These are phyloP conservation scores for Phalanger gymnotis DNA, from an alignment of 2,797 vertebrate genomes.

Conservation along the genomic window DNA sequence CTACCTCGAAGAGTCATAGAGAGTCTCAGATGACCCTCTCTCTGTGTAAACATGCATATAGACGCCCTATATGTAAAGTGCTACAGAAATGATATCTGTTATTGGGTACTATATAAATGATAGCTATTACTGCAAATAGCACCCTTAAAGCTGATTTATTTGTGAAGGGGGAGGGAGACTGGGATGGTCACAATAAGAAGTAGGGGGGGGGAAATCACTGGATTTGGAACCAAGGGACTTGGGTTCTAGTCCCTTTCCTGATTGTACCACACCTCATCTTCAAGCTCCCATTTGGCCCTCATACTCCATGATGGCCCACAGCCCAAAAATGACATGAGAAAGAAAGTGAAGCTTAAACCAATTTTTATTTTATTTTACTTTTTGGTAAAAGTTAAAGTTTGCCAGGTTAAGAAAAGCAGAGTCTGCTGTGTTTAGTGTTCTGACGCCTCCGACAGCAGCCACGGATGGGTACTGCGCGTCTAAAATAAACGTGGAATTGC, in stretches of 20 bases:
- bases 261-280: not conserved
- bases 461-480: conserved; percentile 87
- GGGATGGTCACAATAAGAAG: not conserved
- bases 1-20: not conserved
- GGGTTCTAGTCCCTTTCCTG: not conserved
- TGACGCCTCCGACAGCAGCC: conserved; percentile 87
- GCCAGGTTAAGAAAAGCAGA: conserved; percentile 82
- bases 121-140: not conserved
- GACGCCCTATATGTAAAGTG: not conserved
- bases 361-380: conserved; percentile 73
- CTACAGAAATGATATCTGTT: not conserved
- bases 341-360: conserved; percentile 16
- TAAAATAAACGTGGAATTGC: conserved; percentile 79
- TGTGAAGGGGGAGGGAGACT: not conserved
- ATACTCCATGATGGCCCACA: not conserved
- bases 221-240: not conserved
- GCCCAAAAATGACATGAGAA: not conserved
- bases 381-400: conserved; percentile 69
- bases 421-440: conserved; percentile 88
- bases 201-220: not conserved
- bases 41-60: not conserved
- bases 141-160: not conserved
- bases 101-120: not conserved
- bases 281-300: not conserved
- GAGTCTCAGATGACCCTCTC: not conserved